phyloP scores from a whole-genome alignment of 1,140 invertebrate genomes.

The Ceratina australensis region DNA sequence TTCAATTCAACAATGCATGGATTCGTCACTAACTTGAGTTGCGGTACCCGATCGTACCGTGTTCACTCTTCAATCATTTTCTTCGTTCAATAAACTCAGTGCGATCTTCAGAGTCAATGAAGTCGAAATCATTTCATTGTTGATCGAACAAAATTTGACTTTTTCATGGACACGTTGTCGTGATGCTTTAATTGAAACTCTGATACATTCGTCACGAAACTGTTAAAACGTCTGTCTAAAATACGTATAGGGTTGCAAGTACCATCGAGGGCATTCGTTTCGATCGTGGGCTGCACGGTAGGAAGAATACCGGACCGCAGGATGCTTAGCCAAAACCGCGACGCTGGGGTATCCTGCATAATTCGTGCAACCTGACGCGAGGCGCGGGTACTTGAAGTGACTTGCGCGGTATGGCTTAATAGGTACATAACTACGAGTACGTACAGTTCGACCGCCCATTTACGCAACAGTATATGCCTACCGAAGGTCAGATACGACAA shows the following conservation, averaged over 20 bases:
- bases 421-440: constrained; percentile 53
- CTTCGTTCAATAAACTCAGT: no score
- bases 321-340: constrained; percentile 17
- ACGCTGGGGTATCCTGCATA: constrained; percentile 29
- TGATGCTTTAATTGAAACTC: no score
- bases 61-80: no score
- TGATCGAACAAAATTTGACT: no score
- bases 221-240: no score
- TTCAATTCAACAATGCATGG: background rate
- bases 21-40: background rate
- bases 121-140: no score
- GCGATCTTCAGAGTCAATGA: no score
- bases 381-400: constrained; percentile 44
- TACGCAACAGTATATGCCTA: constrained; percentile 58
- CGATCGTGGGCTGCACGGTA: background rate
- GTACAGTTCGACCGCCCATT: constrained; percentile 59
- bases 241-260: background rate
- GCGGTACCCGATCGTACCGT: background rate
- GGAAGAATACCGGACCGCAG: constrained; percentile 7
- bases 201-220: no score
- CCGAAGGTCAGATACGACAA: constrained; percentile 66
- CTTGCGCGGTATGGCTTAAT: constrained; percentile 51
- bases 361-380: constrained; percentile 45
- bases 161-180: no score
- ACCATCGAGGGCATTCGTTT: background rate